Percentiles rank a stretch among this genome's conserved stretches.
Conservation (phyloP, 2,113 vertebrate genomes). For the Tachycineta bicolor region DNA sequence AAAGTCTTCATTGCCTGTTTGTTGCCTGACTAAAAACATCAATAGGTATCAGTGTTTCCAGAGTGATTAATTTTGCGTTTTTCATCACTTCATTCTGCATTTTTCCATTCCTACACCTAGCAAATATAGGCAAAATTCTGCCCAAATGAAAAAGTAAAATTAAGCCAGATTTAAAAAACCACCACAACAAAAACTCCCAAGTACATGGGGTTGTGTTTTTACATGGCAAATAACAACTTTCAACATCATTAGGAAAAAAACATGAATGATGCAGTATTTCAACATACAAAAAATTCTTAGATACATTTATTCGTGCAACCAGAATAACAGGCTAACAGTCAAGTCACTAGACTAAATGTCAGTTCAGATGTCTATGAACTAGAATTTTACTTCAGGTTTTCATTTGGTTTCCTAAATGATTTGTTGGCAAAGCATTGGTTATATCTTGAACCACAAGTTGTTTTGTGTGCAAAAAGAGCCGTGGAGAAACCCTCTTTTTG, state of each 20-base stretch:
- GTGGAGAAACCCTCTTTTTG: constrained; percentile 24
- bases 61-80: background rate
- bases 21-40: background rate
- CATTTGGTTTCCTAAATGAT: constrained; percentile 19
- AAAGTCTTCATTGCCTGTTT: background rate
- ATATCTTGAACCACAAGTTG: constrained; percentile 3
- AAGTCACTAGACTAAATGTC: background rate
- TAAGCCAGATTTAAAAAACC: background rate
- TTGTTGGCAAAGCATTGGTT: constrained; percentile 16
- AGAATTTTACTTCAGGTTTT: constrained; percentile 39
- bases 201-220: background rate
- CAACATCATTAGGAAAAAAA: background rate
- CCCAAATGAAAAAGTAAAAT: background rate
- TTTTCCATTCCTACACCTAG: background rate
- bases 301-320: background rate
- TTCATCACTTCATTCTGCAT: background rate
- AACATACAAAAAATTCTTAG: background rate
- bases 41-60: background rate
- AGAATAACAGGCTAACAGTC: background rate
- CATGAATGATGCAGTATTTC: background rate
- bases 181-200: background rate
- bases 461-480: constrained; percentile 31
- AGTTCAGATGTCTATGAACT: background rate
- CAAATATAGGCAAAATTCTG: background rate
- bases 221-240: background rate